Percentiles rank a stretch among this genome's conserved stretches.
These are phyloP conservation scores for Sarcophilus harrisii DNA, from an alignment of 2,797 vertebrate species.

Conservation along the genomic window DNA sequence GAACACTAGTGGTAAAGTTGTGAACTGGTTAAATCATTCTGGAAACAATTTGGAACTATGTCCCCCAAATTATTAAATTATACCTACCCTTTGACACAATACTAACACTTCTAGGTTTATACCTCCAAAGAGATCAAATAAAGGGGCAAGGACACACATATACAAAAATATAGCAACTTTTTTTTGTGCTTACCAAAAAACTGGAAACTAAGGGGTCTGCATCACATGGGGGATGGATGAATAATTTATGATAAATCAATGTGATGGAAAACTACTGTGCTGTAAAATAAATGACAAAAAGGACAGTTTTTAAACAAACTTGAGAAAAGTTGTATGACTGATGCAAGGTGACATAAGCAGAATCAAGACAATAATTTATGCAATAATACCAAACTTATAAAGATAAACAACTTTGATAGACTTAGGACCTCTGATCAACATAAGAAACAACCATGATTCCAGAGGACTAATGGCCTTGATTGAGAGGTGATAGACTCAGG, in stretches of 20 bases:
- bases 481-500: background rate
- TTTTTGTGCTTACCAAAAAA: background rate
- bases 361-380: background rate
- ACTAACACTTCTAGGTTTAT: background rate
- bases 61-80: background rate
- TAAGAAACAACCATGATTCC: background rate
- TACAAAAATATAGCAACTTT: background rate
- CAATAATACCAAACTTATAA: background rate
- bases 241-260: background rate
- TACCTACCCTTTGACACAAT: background rate
- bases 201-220: background rate
- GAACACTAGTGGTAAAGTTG: background rate
- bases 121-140: background rate
- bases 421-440: background rate
- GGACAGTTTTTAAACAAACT: background rate
- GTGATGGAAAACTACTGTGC: background rate
- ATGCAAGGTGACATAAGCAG: background rate
- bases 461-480: background rate
- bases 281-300: background rate
- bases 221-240: background rate
- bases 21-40: background rate
- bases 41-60: background rate
- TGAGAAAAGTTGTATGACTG: background rate
- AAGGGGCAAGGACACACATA: background rate
- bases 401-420: background rate